Evolutionary conservation across 2,797 vertebrate species (phyloP).

Genomic region (Oceanodroma leucorhoa): DNA sequence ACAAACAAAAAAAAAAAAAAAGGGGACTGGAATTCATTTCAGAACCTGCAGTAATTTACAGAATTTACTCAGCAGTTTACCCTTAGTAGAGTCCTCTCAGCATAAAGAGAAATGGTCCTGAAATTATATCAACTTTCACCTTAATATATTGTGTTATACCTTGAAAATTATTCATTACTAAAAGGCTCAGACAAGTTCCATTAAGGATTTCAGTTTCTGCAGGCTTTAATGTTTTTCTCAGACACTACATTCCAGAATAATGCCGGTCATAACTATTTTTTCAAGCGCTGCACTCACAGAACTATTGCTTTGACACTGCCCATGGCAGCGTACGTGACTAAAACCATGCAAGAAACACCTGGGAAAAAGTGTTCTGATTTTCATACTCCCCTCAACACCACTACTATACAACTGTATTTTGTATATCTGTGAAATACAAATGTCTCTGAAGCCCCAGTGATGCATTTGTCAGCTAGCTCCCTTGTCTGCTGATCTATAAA

Average conservation of each 20-base stretch:
- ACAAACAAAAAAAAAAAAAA: accelerated
- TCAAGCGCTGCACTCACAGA: background rate
- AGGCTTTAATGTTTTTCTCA: background rate
- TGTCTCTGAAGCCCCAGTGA: background rate
- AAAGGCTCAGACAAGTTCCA: background rate
- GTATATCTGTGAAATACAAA: background rate
- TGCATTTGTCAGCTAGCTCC: background rate
- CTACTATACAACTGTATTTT: background rate
- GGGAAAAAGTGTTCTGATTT: background rate
- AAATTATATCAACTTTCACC: background rate
- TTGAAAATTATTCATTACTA: background rate
- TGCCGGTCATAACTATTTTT: background rate
- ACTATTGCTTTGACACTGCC: background rate
- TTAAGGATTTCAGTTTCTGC: background rate
- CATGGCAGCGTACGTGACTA: background rate
- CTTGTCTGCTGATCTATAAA: background rate
- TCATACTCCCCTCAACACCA: background rate
- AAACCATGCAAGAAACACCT: background rate
- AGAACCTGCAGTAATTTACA: background rate
- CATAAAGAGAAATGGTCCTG: background rate
- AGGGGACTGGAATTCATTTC: background rate
- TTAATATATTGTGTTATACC: background rate
- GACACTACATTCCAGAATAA: background rate
- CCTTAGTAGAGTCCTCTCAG: background rate
- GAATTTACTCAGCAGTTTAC: background rate